Evolutionary conservation across 37 sponge, comb jelly and placozoan genomes (phyloP).

Genomic region (Oscarella lobularis): DNA sequence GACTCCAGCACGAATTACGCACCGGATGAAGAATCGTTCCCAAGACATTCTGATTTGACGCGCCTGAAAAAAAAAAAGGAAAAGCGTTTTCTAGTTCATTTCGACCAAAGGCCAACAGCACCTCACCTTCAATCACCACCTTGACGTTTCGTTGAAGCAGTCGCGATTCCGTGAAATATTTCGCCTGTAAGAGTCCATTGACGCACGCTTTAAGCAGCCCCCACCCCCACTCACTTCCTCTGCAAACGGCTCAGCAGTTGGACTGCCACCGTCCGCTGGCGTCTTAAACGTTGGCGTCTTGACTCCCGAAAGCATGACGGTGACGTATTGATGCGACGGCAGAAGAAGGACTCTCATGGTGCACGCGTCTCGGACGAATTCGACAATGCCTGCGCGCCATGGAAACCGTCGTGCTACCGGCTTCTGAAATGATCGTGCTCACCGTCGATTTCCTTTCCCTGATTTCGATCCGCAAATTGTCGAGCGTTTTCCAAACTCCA

Average conservation of each 20-base stretch:
- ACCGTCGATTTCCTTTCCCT: constrained; percentile 71
- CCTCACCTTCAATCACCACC: constrained; percentile 64
- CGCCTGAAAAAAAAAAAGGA: background rate
- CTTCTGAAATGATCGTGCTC: background rate
- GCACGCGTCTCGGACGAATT: constrained; percentile 82
- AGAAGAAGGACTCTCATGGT: constrained; percentile 58
- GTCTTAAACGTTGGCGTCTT: constrained; percentile 69
- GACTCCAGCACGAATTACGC: constrained; percentile 3
- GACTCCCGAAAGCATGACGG: constrained; percentile 81
- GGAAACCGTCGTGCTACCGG: background rate
- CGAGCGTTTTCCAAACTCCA: constrained; percentile 54
- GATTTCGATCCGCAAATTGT: constrained; percentile 63
- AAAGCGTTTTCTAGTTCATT: background rate
- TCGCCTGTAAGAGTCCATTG: constrained; percentile 27
- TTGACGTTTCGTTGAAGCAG: constrained; percentile 87
- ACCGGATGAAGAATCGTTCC: constrained; percentile 26
- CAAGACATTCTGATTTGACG: constrained; percentile 22
- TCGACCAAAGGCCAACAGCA: background rate
- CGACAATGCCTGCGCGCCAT: constrained; percentile 55
- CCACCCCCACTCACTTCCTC: constrained; percentile 26
- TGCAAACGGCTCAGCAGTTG: constrained; percentile 88
- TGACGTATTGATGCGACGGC: constrained; percentile 51
- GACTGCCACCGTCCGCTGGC: constrained; percentile 42
- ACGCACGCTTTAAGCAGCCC: background rate
- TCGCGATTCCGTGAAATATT: constrained; percentile 77